Base-by-base conservation (phyloP, 2,113 vertebrate genomes). In the Nestor notabilis region DNA sequence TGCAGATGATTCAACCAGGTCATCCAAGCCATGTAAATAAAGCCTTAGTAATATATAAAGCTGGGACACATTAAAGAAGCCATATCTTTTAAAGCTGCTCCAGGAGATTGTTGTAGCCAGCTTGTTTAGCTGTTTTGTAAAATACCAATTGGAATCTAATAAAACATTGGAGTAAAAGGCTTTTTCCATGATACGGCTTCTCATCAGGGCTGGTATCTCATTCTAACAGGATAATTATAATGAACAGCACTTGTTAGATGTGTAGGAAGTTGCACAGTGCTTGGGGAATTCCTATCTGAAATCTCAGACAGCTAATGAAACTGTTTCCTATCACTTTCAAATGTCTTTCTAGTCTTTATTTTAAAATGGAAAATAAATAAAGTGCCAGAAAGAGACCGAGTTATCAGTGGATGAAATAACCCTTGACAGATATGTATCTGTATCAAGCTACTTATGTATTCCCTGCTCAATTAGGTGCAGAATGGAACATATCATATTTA, bases 231-330 rank as follows among this genome's bases (percentile, higher is more conserved):
- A 37, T 77, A 90, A 96, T 96, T 94, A 96, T 31, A 80, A 47
- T 0, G 4, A 96, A 83, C 35, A 53, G 65, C 43, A 86, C 27
- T 65, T 93, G 92, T 92, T 63, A 76, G 94, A 95, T 87, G 41
- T 50, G 15, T 39, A 3, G 82, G 35, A 77, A 85, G 35, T n/a
- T n/a, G 39, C 52, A 83, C 1, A 75, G 60, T 20, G 61, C 69
- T 91, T 83, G 61, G 86, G 81, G 82, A 97, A 96, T 96, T 89
- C 69, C 72, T 84, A 50, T 74, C 55, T 77, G 63, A 90, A 92
- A 10, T 75, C 47, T 87, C 81, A 92, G 83, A 85, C 55, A 94
- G 68, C 43, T 94, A 89, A 96, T 55, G 33, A 53, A 94, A 95
- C 37, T 47, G 35, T 44, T 88, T 16, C 41, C 20, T 90, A 82